phyloP scores from a whole-genome alignment of 2,113 vertebrate species.

The Hypocryptadius cinnamomeus region DNA sequence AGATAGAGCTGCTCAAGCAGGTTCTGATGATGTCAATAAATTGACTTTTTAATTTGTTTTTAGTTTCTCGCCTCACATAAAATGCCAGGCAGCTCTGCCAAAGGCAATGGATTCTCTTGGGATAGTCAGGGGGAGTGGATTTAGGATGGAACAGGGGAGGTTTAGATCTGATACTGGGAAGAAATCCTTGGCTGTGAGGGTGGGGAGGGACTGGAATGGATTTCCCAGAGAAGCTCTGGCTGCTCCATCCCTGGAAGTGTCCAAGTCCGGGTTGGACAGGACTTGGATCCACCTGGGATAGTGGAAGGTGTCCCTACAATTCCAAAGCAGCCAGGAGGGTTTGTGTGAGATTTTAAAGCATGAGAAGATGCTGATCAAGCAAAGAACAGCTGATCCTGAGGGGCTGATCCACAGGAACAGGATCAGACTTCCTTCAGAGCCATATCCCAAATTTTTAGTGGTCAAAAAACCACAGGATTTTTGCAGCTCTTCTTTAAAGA shows the following conservation, averaged over 20 bases:
- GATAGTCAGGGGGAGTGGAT: background rate
- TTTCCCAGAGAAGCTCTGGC: background rate
- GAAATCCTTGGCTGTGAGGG: background rate
- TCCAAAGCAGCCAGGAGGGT: background rate
- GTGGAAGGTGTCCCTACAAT: background rate
- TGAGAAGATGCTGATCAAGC: background rate
- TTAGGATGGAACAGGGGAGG: background rate
- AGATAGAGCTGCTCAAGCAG: background rate
- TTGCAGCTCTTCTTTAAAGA: background rate
- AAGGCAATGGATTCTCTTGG: background rate
- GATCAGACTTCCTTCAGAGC: background rate
- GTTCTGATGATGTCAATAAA: background rate
- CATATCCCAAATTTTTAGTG: accelerated
- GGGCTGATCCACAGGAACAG: accelerated
- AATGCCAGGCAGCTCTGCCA: background rate
- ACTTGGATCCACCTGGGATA: background rate
- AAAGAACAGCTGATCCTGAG: background rate
- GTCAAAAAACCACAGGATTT: background rate
- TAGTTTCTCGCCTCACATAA: background rate
- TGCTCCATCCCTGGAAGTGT: background rate
- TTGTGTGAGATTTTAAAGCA: background rate
- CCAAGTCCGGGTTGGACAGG: accelerated
- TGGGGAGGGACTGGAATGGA: background rate
- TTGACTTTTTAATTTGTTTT: background rate
- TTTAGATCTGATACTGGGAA: background rate